These are phyloP conservation scores for Eumerus sabulonum DNA, from an alignment of 2,888 invertebrate species.

Conservation along the genomic window DNA sequence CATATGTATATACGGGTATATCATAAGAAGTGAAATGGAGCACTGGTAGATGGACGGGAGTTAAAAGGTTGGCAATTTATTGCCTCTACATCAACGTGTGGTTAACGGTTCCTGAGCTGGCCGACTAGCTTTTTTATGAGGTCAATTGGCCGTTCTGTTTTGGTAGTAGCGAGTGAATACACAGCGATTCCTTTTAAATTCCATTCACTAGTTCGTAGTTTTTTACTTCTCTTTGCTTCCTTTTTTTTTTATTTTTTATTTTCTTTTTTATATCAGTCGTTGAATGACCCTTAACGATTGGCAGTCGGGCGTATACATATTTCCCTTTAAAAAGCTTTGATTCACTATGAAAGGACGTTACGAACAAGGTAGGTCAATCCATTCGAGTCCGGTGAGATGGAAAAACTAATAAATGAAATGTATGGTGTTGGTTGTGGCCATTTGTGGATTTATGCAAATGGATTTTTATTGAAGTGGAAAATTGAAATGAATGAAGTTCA, in stretches of 20 bases:
- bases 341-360: background rate
- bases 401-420: constrained; percentile 56
- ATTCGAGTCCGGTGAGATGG: constrained; percentile 41
- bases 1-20: too few species aligned
- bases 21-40: background rate
- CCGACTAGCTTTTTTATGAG: constrained; percentile 36
- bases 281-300: background rate
- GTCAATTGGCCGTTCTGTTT: constrained; percentile 56
- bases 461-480: constrained; percentile 39
- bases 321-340: constrained; percentile 7
- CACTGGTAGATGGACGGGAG: background rate
- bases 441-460: constrained; percentile 51
- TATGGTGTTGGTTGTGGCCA: constrained; percentile 38
- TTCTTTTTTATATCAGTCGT: constrained; percentile 6
- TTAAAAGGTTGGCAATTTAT: constrained; percentile 30
- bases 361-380: constrained; percentile 8
- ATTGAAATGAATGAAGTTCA: constrained; percentile 38
- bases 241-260: too few species aligned
- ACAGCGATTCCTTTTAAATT: constrained; percentile 40
- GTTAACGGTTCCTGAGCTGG: constrained; percentile 7
- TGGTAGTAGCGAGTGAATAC: constrained; percentile 35
- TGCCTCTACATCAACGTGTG: constrained; percentile 3
- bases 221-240: too few species aligned
- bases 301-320: background rate
- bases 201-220: constrained; percentile 25